Conservation (phyloP, 2,888 invertebrate species). For the Tigriopus californicus region DNA sequence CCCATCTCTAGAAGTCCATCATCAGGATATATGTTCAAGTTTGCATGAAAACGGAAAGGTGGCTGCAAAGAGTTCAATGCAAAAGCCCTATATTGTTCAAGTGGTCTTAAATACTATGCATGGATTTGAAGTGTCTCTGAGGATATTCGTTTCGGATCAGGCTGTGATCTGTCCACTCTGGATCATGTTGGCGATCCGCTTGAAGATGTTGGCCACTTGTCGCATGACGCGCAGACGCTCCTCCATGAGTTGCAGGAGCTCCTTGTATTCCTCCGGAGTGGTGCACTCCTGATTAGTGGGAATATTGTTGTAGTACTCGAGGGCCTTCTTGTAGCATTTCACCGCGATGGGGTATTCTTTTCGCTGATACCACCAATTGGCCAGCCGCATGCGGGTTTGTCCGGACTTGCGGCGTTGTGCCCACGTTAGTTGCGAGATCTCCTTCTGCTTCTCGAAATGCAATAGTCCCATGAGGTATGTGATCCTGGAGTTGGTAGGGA, state of each 20-base stretch:
- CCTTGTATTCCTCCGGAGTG: conserved; percentile 11
- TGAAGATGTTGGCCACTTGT: conserved; percentile 15
- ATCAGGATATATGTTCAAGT: not conserved
- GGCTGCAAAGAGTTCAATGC: not conserved
- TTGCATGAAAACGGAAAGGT: not conserved
- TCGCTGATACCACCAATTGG: conserved; percentile 14
- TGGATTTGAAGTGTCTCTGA: no score
- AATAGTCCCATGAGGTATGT: conserved; percentile 12
- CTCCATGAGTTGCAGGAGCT: conserved; percentile 11
- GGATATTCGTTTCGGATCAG: not conserved
- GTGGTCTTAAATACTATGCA: not conserved
- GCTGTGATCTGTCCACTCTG: conserved; percentile 5
- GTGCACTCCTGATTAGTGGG: conserved; percentile 11
- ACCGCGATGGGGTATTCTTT: conserved; percentile 14
- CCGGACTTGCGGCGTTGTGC: conserved; percentile 12
- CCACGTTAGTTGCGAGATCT: conserved; percentile 9
- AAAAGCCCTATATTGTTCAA: not conserved
- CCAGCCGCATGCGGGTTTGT: conserved; percentile 8
- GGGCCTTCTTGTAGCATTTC: conserved; percentile 13
- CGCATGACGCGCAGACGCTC: conserved; percentile 10
- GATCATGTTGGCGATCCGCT: conserved; percentile 12
- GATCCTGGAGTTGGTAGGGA: conserved; percentile 4
- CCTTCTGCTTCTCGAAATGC: conserved; percentile 13
- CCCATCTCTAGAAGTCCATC: no score
- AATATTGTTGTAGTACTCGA: conserved; percentile 12